Base-by-base conservation (phyloP, 2,797 vertebrate species). In the Gymnopithys bicolor region DNA sequence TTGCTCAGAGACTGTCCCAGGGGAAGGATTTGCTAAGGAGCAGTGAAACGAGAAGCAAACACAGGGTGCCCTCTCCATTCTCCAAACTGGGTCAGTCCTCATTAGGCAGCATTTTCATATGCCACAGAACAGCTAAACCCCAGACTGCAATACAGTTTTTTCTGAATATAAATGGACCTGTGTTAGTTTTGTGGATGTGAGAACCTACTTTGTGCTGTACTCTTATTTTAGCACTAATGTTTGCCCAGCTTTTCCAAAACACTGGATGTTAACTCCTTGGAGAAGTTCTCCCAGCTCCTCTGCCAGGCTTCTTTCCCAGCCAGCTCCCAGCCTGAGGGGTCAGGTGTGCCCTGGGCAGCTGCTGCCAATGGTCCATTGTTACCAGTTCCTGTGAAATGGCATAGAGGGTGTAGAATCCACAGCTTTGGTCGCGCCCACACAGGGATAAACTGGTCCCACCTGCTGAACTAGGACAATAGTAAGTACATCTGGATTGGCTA, bases 41-140 rank as follows among this genome's bases (percentile, higher is more conserved):
- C 68, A 82, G 52, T 56, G 59, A 59, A 62, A 53, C 18, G 18
- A 91, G 46, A 84, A 64, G 41, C 45, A 87, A 79, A 58, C 13
- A 43, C 39, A 41, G 32, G 13, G 7, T 74, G 32, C 9, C 1
- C 67, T 80, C 33, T 84, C 10, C 8, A 1, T 37, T 73, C 23
- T 52, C 52, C 24, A 78, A 92, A 73, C 30, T 53, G 52, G 80
- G 80, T 86, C 81, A 74, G 60, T 55, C 49, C 75, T 95, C 64
- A 39, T 79, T 60, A 94, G 78, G 49, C 68, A 82, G 60, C 12
- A 9, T 90, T 84, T 87, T 70, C 22, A 2, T 59, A 19, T 77
- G 74, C 64, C 77, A 35, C 14, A 1, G 30, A 76, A 39, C n/a
- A 41, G 58, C 55, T 14, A 74, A 90, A 78, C 41, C 62, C 25